A percentile compares a stretch with the other conserved stretches of the same genome.
Evolutionary conservation across 2,113 vertebrate species (phyloP).

Genomic region (Andinoacara biseriatus): DNA sequence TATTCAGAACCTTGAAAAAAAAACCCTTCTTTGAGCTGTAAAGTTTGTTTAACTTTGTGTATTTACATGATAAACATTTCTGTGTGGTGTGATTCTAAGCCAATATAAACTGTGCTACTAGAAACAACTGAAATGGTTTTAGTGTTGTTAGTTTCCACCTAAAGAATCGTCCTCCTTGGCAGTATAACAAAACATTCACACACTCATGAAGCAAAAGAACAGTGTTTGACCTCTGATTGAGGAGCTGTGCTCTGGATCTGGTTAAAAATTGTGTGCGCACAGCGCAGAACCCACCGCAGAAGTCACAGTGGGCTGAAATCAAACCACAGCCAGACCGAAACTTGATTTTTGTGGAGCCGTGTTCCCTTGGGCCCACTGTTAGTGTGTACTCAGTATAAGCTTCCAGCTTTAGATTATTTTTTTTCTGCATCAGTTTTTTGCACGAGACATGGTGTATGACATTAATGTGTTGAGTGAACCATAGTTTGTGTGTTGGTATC

Average conservation of each 20-base stretch:
- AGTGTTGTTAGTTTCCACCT: not conserved
- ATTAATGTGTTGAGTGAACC: conserved; percentile 5
- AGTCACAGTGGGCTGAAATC: conserved; percentile 58
- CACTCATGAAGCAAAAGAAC: conserved; percentile 1
- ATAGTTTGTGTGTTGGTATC: conserved; percentile 5
- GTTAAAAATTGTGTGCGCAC: conserved; percentile 44
- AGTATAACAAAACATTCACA: conserved; percentile 17
- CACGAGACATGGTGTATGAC: not conserved
- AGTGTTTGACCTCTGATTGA: conserved; percentile 55
- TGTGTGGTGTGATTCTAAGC: not conserved
- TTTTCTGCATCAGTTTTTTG: not conserved
- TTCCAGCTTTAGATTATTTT: conserved; percentile 13
- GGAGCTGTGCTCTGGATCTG: conserved; percentile 53
- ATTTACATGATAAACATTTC: conserved; percentile 9
- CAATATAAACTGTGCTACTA: not conserved
- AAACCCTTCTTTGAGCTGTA: not conserved
- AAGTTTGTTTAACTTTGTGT: conserved; percentile 11
- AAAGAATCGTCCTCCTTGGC: conserved; percentile 17
- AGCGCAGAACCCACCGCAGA: conserved; percentile 54
- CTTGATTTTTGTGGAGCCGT: conserved; percentile 62
- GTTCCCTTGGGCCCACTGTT: conserved; percentile 45
- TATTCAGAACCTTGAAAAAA: not conserved
- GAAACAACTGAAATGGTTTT: not conserved
- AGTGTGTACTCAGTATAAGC: not conserved
- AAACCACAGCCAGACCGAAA: conserved; percentile 53